Evolutionary conservation across 2,113 vertebrate genomes (phyloP).

Genomic region (Falco punctatus): DNA sequence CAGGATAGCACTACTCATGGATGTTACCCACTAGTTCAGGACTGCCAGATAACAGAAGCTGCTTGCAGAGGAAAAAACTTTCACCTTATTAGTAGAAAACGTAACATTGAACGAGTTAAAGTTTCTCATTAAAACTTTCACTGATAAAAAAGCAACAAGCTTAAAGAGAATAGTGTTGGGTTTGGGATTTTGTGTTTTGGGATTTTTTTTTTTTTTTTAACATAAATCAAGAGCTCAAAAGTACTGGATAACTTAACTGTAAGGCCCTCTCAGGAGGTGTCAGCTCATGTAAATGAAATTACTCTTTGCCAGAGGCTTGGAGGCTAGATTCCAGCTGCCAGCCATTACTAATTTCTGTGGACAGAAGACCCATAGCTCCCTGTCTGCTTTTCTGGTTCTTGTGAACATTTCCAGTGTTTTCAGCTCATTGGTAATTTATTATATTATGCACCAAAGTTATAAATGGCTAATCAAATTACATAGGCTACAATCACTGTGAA

Average conservation of each 20-base stretch:
- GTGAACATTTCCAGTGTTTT: not conserved
- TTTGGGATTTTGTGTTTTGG: too few species aligned
- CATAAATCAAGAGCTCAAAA: not conserved
- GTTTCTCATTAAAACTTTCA: slow-evolving; percentile 9
- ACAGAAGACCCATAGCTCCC: not conserved
- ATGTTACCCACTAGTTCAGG: not conserved
- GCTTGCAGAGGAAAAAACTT: not conserved
- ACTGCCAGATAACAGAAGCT: not conserved
- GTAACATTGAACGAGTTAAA: not conserved
- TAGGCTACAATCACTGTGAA: not conserved
- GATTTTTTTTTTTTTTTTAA: not conserved
- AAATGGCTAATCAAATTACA: not conserved
- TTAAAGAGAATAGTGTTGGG: not conserved
- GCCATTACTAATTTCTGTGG: not conserved
- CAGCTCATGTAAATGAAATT: not conserved
- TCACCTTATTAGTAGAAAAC: not conserved
- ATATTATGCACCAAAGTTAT: not conserved
- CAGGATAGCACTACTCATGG: not conserved
- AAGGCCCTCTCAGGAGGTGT: not conserved
- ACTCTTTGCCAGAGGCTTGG: not conserved
- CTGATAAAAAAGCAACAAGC: not conserved
- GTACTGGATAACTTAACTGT: not conserved
- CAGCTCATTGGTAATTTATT: not conserved
- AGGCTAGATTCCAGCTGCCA: not conserved
- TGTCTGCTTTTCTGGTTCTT: not conserved